Evolutionary conservation across 2,797 vertebrate genomes (phyloP), one percentile per base, ranked within the genome.

Genomic region (Mormyrus hasselquistii): DNA sequence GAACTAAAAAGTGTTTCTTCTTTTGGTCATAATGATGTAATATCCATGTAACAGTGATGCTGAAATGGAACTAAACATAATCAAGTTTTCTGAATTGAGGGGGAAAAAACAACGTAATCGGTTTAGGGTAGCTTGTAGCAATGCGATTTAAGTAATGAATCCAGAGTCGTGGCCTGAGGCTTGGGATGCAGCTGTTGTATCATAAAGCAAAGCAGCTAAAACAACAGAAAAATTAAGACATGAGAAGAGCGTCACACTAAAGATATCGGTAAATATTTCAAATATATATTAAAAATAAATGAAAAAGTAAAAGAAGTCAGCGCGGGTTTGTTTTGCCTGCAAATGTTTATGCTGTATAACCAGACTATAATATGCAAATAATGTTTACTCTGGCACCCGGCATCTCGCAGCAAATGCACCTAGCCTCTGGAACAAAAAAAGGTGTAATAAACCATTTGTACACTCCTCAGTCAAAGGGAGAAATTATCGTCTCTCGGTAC

Each of bases 1-100:
- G 9, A 52, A 85, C 47, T 25, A 50, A 85, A 29, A 85, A 52
- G 22, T 49, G 2, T n/a, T 82, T 47, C 41, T n/a, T 82, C 47
- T 82, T 47, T 82, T 85, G 49, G 8, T 85, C 82, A 49, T 85
- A 52, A 85, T 85, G 82, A 85, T 85, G 82, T 85, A 85, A 85
- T 52, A 85, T 85, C 82, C 44, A 22, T 85, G 82, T 85, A 85
- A 85, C 82, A 85, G 82, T 50, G 47, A 85, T 85, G 82, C 82
- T 85, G 52, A 52, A 85, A 85, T 84, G 82, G 49, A 85, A 49
- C 82, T 50, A 85, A 85, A 85, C 82, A 85, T 49, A 85, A 85
- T 85, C 49, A 49, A 49, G 82, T 85, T 79, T 79, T 44, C 73
- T 41, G 73, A 79, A 79, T 44, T 85, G 82, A 49, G 25, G 25